Evolutionary conservation across 92 coral and sea anemone genomes (phyloP), one percentile per base, ranked within the genome.

Genomic region (Epizoanthus fatuus): DNA sequence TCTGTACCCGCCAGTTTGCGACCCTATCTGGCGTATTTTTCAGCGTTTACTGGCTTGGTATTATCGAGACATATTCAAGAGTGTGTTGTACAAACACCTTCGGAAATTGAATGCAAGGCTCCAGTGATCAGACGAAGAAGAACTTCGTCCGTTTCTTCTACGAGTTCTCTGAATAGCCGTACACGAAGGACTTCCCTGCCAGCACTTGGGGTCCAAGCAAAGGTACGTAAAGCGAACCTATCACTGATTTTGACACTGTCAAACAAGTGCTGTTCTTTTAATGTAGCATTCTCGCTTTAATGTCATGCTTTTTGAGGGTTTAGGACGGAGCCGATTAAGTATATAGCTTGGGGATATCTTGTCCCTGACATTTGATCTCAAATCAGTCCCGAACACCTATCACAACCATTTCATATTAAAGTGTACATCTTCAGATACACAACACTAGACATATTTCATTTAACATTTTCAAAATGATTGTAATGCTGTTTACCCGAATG

Each of bases 121-220:
- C 98, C 98, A 12, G 72, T 95, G 64, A 90, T 95, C 13, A 91
- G 98, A 16, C 92, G 94, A 56, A 87, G 96, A 0, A 89, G 99
- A 47, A 91, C 94, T 22, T 92, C 97, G 13, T 91, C 94, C 54
- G 93, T 94, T 42, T 92, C 96, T 9, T 95, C 96, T 10, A 89
- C 95, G 32, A 93, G 95, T 72, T 94, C 96, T 81, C 91, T 91
- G 75, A 91, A 91, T 64, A 85, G 91, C 77, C 91, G 96, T 52
- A 86, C 91, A 40, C 88, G 99, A 58, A 86, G 99, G 49, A 95
- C 99, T 22, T 97, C 99, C 17, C 88, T 97, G 57, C 99, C 99
- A 74, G 99, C 98, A 37, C 90, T 97, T n/a, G 98, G 98, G 59
- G 86, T 95, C 45, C 99, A 97, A 75, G 92, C 92, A 44, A 95